Evolutionary conservation across 2,797 vertebrate species (phyloP), one percentile per base, ranked within the genome.

Genomic region (Apogon hyalosoma): DNA sequence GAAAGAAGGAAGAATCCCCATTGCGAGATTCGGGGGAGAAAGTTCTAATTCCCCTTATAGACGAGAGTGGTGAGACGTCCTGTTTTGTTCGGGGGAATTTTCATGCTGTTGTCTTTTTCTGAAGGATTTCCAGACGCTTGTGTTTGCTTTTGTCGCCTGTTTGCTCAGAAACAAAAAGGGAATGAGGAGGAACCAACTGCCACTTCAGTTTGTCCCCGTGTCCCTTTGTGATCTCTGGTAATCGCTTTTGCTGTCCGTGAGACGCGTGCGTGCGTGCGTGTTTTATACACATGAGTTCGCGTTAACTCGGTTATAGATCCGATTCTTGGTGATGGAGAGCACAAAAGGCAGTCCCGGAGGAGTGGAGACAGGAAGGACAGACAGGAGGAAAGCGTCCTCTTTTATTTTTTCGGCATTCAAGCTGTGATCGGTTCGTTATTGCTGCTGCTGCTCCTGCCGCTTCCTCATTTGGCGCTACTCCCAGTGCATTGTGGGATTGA

Each of bases 401-500:
- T 63, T 64, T 56, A 24, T 57, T 63, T 51, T 53, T 65, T 33
- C 38, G 39, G 38, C 45, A 47, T 84, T 71, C 63, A 74, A 65
- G 65, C 85, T 69, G 62, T 80, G 86, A 88, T 88, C 83, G 81
- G 82, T 83, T 86, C 62, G 69, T 78, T 66, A 55, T 79, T 63
- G 76, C 77, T 80, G 70, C 75, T 64, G 63, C 75, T 66, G 28
- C 76, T 52, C 40, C 53, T 43, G 73, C 79, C 36, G 4, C 78
- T 80, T 84, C 74, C 62, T 80, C 77, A 42, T 86, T 86, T 93
- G 90, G 89, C 89, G 24, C 53, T 0, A 33, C 71, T 88, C 88
- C 90, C 88, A 83, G 77, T 90, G 89, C 87, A 91, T 91, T 91
- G 84, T 91, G 87, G 90, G 90, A 86, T 83, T 82, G 81, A 82